Base-by-base conservation (phyloP, 2,888 invertebrate genomes). In the Rotaria socialis region DNA sequence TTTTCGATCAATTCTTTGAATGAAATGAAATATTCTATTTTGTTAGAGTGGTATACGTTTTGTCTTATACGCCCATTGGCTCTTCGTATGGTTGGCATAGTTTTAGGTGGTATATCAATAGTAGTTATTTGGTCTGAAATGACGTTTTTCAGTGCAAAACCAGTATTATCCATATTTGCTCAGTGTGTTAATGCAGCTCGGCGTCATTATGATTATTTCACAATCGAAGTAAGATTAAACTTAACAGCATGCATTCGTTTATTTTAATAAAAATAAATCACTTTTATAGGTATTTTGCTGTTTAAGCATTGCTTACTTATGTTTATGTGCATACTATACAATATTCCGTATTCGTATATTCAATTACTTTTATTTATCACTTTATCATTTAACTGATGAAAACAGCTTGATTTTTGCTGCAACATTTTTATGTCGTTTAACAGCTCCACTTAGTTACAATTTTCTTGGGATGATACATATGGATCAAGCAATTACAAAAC, bases 41-140 rank as follows among this genome's bases (percentile, higher is more conserved):
- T 89, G 88, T 86, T 91, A 95, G 97, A 97, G 92, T 98, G 97
- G 97, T 96, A 96, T 91, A 97, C 97, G 96, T 95, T 95, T 90
- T 97, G 97, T 91, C 90, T 94, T 87, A 88, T 95, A 41, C 94
- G 94, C 89, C 94, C 94, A 85, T 95, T 95, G 89, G 93, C 94
- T 87, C 93, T 95, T 89, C 95, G 94, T 90, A 90, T 93, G 0
- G 91, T 95, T 88, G 90, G 91, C 43, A 89, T 92, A 11, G 86
- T 91, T 11, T 94, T 96, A 3, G 92, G 95, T 50, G 89, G 94
- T 22, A 94, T 95, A 0, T 97, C 97, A 0, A 92, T 95, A 47
- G 94, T 95, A 90, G 96, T 99, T 56, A 96, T 99, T n/a, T 97
- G 98, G 97, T 98, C 97, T 0, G 99, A 99, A 92, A 94, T 98